Percentiles rank a stretch among this genome's conserved stretches.
Evolutionary conservation across 2,797 vertebrate genomes (phyloP).

Genomic region (Gorsachius magnificus): DNA sequence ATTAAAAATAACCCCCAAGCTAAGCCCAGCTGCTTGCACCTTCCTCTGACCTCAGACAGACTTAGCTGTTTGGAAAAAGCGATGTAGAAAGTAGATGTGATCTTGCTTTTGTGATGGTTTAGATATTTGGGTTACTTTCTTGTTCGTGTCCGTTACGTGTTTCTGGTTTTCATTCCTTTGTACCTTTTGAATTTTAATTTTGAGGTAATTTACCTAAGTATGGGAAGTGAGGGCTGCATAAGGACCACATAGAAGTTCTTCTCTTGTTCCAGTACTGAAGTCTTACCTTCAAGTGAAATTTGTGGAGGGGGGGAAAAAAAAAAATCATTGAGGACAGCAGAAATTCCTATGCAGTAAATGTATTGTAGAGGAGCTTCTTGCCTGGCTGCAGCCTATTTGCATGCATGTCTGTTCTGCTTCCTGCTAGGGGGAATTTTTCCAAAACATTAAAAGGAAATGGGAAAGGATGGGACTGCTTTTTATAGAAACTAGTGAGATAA

Average conservation of each 20-base stretch:
- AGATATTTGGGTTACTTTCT: background rate
- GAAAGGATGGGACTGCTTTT: conserved; percentile 55
- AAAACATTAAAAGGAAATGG: conserved; percentile 65
- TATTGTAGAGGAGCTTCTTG: background rate
- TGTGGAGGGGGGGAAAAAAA: no score
- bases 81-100: background rate
- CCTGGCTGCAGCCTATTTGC: background rate
- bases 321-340: background rate
- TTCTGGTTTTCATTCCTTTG: background rate
- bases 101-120: background rate
- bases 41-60: background rate
- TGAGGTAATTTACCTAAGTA: background rate
- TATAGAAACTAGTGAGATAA: conserved; percentile 7
- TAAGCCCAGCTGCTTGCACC: background rate
- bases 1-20: background rate
- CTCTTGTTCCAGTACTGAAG: background rate
- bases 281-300: background rate
- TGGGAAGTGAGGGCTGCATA: background rate
- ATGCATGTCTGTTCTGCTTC: conserved; percentile 44
- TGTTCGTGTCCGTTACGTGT: background rate
- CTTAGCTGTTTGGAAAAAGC: background rate
- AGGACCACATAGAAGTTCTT: background rate
- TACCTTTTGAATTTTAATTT: background rate
- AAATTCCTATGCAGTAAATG: background rate
- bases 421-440: conserved; percentile 50